Base-by-base conservation (phyloP, 92 coral and sea anemone species). In the Hydrozoanthus gracilis region DNA sequence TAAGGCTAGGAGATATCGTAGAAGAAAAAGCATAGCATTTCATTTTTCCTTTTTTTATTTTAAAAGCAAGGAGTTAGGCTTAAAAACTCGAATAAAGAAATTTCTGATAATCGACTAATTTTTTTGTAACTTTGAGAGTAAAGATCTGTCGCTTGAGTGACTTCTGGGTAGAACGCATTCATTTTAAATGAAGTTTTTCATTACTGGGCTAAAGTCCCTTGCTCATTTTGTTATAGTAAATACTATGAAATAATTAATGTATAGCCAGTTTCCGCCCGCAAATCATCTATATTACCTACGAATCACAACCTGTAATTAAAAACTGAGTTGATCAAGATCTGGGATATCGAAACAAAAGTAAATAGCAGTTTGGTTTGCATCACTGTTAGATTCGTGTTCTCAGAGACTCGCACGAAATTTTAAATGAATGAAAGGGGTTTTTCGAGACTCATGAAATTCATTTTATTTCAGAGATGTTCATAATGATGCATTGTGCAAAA, bases 171-270 rank as follows among this genome's bases (percentile, higher is more conserved):
- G 4, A 52, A 58, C 12, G 15, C 54, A 15, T 46, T 47, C 3
- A 35, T 44, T 72, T 45, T 72, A 5, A 3, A 11, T 10, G 54
- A 44, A 45, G 15, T 11, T 7, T 46, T 44, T 39, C 18, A 9
- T 72, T 72, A 47, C 46, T 72, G 46, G 46, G 27, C 50, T 74
- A 50, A 74, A 52, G 16, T 76, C 27, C 12, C 44, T 64, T n/a
- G 14, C 16, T 48, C 79, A 74, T 15, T 74, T 74, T 20, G 44
- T 9, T 74, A 76, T 4, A 80, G 75, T 67, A 80, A 80, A 47
- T 80, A 80, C 74, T 80, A 48, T 80, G 55, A 65, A 49, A 27
- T 80, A 80, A 80, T 80, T 80, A 80, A 62, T 47, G 60, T 48
- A 64, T 67, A 64, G 85, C 73, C 85, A 80, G 85, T 80, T 27